A percentile compares a stretch with the other conserved stretches of the same genome.
These are phyloP conservation scores for Percina caprodes DNA, from an alignment of 2,113 vertebrate genomes.

Conservation along the genomic window DNA sequence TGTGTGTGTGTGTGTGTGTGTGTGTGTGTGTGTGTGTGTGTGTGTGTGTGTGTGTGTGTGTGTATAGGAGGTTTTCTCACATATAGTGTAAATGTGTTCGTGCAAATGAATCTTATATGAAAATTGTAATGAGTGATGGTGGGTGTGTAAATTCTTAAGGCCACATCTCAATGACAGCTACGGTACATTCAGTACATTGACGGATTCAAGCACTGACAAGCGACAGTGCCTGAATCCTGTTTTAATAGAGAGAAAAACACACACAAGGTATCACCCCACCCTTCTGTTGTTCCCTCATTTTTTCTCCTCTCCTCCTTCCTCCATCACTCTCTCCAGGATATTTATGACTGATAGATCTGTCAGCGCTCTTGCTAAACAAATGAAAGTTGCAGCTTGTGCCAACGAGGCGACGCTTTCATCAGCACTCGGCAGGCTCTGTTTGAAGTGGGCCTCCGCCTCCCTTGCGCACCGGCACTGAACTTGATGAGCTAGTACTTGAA, in stretches of 20 bases:
- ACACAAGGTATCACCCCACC: conserved; percentile 29
- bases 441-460: conserved; percentile 54
- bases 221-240: conserved; percentile 26
- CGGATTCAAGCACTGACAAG: conserved; percentile 51
- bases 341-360: conserved; percentile 73
- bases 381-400: conserved; percentile 64
- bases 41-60: conserved; percentile 21
- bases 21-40: conserved; percentile 15
- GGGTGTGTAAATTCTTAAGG: conserved; percentile 42
- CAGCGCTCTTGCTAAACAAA: conserved; percentile 67
- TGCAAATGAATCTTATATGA: conserved; percentile 40
- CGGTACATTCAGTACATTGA: conserved; percentile 55
- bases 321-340: conserved; percentile 60
- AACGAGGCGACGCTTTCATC: conserved; percentile 66
- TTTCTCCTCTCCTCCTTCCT: conserved; percentile 44
- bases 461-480: conserved; percentile 47
- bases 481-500: conserved; percentile 71
- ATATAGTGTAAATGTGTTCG: conserved; percentile 1
- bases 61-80: conserved; percentile 18
- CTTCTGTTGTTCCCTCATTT: conserved; percentile 28
- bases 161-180: conserved; percentile 55
- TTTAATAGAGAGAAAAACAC: conserved; percentile 66
- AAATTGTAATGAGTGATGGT: conserved; percentile 41
- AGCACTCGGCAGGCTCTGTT: conserved; percentile 30
- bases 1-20: conserved; percentile 19